A percentile compares a stretch with the other conserved stretches of the same genome.
Conservation (phyloP, 2,113 vertebrate genomes). For the Speoplatyrhinus poulsoni region DNA sequence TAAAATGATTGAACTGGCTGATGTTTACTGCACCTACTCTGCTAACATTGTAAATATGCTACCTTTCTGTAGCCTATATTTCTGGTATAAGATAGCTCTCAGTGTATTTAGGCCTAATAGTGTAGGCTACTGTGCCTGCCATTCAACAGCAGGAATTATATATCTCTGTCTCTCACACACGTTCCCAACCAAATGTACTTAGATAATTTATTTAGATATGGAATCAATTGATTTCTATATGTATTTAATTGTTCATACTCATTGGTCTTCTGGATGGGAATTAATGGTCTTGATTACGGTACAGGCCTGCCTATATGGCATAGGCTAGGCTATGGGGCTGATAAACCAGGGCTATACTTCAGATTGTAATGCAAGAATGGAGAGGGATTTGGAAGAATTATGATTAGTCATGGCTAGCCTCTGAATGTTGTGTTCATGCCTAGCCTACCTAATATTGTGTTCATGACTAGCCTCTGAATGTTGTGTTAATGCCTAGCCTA, state of each 20-base stretch:
- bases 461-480: slow-evolving; percentile 15
- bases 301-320: no score
- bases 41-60: neutral
- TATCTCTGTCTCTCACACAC: neutral
- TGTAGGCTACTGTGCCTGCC: neutral
- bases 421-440: no score
- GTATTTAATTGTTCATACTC: no score
- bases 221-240: neutral
- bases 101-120: neutral
- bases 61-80: neutral
- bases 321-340: slow-evolving; percentile 27
- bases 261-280: neutral
- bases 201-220: no score
- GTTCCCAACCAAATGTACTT: neutral
- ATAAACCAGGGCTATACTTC: slow-evolving; percentile 48
- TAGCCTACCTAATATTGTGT: slow-evolving; percentile 16
- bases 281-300: neutral
- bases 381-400: slow-evolving; percentile 2
- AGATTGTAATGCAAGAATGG: slow-evolving; percentile 12
- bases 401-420: neutral
- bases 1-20: no score
- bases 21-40: no score
- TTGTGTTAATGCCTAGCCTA: no score
- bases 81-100: neutral
- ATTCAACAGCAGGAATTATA: neutral